Evolutionary conservation across 1,140 invertebrate genomes (phyloP).

Genomic region (Anoplophora glabripennis): DNA sequence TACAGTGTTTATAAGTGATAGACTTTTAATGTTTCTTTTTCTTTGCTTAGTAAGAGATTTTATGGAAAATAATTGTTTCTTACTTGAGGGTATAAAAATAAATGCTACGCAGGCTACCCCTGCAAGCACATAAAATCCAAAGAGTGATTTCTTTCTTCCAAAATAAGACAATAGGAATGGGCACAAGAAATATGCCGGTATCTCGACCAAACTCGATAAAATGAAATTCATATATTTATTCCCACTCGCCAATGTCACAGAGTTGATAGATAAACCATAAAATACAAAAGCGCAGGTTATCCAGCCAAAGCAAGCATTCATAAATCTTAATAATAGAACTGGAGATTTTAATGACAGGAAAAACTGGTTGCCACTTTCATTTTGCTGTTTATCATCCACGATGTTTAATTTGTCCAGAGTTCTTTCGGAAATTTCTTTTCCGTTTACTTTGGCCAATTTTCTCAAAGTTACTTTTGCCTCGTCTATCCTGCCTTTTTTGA

Average conservation of each 20-base stretch:
- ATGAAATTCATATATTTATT: slow-evolving; percentile 67
- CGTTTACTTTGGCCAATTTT: too few species aligned
- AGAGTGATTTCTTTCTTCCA: slow-evolving; percentile 49
- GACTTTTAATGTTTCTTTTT: slow-evolving; percentile 49
- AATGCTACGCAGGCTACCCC: not conserved
- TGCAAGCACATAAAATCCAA: not conserved
- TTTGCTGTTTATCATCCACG: not conserved
- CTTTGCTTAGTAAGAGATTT: slow-evolving; percentile 48
- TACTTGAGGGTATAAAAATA: not conserved
- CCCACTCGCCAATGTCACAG: slow-evolving; percentile 66
- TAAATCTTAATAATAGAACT: slow-evolving; percentile 58
- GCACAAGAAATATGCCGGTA: slow-evolving; percentile 65
- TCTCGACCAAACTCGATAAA: slow-evolving; percentile 64
- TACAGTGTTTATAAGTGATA: not conserved
- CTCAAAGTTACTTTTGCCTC: too few species aligned
- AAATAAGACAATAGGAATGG: slow-evolving; percentile 60
- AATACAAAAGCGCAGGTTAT: slow-evolving; percentile 68
- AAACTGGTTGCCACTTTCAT: not conserved
- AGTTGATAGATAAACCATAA: slow-evolving; percentile 76
- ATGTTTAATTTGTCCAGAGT: not conserved
- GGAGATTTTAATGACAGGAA: slow-evolving; percentile 53
- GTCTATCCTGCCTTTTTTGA: too few species aligned
- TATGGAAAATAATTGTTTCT: too few species aligned
- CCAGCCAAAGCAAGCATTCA: slow-evolving; percentile 66
- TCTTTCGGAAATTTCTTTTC: not conserved